Conservation (phyloP, 2,113 vertebrate species). For the Pagrus major region DNA sequence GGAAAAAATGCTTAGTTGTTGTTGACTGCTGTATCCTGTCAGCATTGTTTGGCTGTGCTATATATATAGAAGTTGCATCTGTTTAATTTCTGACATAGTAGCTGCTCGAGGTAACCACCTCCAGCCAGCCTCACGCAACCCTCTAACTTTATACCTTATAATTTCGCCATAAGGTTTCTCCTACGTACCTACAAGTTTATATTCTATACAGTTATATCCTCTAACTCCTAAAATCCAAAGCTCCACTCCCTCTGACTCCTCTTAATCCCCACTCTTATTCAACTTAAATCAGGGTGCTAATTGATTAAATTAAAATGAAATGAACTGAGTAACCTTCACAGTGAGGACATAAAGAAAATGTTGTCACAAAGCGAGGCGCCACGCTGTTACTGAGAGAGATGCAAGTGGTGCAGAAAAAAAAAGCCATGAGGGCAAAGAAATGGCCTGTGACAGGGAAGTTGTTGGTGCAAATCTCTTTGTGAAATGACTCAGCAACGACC, state of each 20-base stretch:
- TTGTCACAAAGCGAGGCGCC: not conserved
- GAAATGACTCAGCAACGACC: conserved; percentile 29
- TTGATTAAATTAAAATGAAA: not conserved
- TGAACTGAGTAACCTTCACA: not conserved
- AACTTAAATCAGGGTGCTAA: not conserved
- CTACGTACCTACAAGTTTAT: not conserved
- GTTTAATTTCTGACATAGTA: too few species aligned
- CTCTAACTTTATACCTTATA: not conserved
- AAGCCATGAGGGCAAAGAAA: not conserved
- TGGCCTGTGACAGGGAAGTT: conserved; percentile 44
- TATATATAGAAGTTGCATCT: too few species aligned
- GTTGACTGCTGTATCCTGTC: too few species aligned
- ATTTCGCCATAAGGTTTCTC: not conserved
- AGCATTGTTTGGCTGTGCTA: too few species aligned
- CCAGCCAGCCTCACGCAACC: too few species aligned
- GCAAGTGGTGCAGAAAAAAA: conserved; percentile 20
- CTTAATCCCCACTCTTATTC: not conserved
- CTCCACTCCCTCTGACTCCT: not conserved
- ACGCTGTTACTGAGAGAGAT: conserved; percentile 5
- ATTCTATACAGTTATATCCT: not conserved
- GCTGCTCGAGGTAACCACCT: too few species aligned
- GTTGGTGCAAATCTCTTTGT: conserved; percentile 37
- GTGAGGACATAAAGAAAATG: not conserved
- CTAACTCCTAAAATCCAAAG: not conserved
- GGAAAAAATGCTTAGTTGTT: too few species aligned